A percentile compares a stretch with the other conserved stretches of the same genome.
Conservation (phyloP, 1,140 invertebrate species). For the Drosophila pandora region DNA sequence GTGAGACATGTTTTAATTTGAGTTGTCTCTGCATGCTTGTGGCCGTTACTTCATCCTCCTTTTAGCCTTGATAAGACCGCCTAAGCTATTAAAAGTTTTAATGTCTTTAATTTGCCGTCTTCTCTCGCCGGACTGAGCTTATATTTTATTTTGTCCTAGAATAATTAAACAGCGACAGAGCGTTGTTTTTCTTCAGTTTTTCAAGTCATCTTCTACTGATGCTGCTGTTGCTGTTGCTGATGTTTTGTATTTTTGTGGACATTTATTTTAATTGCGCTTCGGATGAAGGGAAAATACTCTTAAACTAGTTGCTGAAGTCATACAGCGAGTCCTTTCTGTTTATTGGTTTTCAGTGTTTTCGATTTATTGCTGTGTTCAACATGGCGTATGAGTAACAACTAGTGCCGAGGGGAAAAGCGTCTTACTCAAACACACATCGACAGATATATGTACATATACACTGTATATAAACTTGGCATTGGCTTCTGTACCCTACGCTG, state of each 20-base stretch:
- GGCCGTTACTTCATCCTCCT: conserved; percentile 3
- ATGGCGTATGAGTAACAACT: conserved; percentile 73
- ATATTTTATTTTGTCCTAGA: conserved; percentile 12
- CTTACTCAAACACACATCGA: conserved; percentile 10
- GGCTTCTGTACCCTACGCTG: conserved; percentile 27
- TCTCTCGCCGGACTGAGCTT: conserved; percentile 25
- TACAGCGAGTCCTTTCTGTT: conserved; percentile 6
- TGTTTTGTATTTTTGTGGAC: conserved; percentile 29
- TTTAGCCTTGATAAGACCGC: conserved; percentile 59
- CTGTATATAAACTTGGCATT: conserved; percentile 18
- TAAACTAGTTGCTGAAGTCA: conserved; percentile 21
- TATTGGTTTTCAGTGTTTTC: conserved; percentile 36
- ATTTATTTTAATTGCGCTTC: conserved; percentile 57
- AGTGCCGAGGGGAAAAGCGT: conserved; percentile 21
- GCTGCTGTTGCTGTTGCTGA: conserved; percentile 6
- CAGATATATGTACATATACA: background rate
- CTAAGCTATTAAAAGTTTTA: conserved; percentile 76
- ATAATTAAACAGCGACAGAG: conserved; percentile 65
- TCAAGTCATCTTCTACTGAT: background rate
- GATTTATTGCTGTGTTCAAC: conserved; percentile 62
- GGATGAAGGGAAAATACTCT: conserved; percentile 4
- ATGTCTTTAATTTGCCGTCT: conserved; percentile 35
- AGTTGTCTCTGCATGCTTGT: conserved; percentile 45
- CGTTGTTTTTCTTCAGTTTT: conserved; percentile 42
- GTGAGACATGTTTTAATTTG: conserved; percentile 64